Evolutionary conservation across 2,888 invertebrate genomes (phyloP).

Genomic region (Cyrtodaria siliqua): DNA sequence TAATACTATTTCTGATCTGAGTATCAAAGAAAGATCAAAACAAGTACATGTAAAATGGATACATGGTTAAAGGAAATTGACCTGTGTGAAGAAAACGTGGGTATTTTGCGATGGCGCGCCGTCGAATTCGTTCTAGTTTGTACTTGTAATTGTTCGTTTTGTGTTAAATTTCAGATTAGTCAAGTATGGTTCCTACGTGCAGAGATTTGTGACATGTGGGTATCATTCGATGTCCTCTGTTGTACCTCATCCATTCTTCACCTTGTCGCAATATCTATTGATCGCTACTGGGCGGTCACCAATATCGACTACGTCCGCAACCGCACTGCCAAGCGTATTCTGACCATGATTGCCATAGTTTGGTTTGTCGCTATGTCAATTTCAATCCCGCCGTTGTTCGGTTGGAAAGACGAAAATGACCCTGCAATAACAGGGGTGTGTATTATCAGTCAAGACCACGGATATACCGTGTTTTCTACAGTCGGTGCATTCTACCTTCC

Average conservation of each 20-base stretch:
- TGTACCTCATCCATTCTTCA: slow-evolving; percentile 99
- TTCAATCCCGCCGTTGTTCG: slow-evolving; percentile 96
- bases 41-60: too few species aligned
- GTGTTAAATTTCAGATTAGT: slow-evolving; percentile 57
- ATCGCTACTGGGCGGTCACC: slow-evolving; percentile 99
- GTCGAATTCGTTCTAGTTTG: too few species aligned
- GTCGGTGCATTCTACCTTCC: slow-evolving; percentile 99
- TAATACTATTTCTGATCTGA: too few species aligned
- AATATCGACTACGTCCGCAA: slow-evolving; percentile 98
- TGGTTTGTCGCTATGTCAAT: slow-evolving; percentile 97
- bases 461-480: slow-evolving; percentile 97
- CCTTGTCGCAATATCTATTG: slow-evolving; percentile 97
- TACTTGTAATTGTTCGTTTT: too few species aligned
- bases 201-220: slow-evolving; percentile 97
- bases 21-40: too few species aligned
- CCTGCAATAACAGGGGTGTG: slow-evolving; percentile 88
- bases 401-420: slow-evolving; percentile 80
- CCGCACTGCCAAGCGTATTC: slow-evolving; percentile 92
- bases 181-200: slow-evolving; percentile 94
- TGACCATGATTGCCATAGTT: slow-evolving; percentile 95
- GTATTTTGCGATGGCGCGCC: too few species aligned
- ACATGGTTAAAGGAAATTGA: too few species aligned
- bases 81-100: too few species aligned
- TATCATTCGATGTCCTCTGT: slow-evolving; percentile 98
- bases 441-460: slow-evolving; percentile 95